phyloP scores from a whole-genome alignment of 2,113 vertebrate species.

The Heteronetta atricapilla region DNA sequence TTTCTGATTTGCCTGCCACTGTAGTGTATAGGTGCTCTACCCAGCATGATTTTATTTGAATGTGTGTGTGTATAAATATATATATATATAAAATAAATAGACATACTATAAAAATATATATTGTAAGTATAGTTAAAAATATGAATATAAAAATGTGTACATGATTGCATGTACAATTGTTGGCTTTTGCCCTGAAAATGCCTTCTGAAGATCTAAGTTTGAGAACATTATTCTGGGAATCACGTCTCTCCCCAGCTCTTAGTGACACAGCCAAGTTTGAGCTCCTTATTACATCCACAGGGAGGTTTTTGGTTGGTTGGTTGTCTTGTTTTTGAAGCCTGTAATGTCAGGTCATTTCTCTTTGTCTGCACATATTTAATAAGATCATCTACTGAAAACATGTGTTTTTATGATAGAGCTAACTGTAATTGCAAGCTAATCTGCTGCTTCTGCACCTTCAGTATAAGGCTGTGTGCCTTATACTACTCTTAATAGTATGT shows the following conservation, averaged over 20 bases:
- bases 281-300: not conserved
- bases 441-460: slow-evolving; percentile 17
- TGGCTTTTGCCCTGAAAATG: not conserved
- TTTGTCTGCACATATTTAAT: not conserved
- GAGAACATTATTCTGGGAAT: not conserved
- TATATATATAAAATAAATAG: rapidly evolving
- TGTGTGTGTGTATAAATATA: rapidly evolving
- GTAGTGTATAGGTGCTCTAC: not conserved
- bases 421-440: not conserved
- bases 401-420: not conserved
- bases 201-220: not conserved
- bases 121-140: not conserved
- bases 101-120: not conserved
- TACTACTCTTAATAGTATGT: not conserved
- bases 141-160: not conserved
- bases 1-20: not conserved
- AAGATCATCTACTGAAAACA: not conserved
- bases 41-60: not conserved
- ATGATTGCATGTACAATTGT: not conserved
- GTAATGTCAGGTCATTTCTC: not conserved
- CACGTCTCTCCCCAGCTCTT: not conserved
- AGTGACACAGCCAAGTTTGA: not conserved
- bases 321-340: not conserved
- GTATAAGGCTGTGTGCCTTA: not conserved
- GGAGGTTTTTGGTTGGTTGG: not conserved